A percentile compares a stretch with the other conserved stretches of the same genome.
Conservation (phyloP, 2,888 invertebrate genomes). For the Phanerotoma sp. region DNA sequence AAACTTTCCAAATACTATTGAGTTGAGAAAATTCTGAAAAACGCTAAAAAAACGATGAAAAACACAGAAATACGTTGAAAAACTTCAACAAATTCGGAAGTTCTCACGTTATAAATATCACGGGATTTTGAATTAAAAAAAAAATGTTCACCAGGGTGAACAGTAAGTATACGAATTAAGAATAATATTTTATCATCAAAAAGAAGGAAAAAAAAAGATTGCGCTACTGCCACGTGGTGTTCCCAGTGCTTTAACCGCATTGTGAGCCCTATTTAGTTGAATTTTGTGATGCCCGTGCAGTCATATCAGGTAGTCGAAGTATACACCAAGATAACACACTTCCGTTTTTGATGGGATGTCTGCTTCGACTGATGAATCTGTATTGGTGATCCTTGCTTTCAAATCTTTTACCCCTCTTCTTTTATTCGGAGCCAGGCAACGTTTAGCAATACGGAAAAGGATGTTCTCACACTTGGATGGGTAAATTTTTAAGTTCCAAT, state of each 20-base stretch:
- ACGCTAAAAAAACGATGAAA: too few species aligned
- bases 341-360: neutral
- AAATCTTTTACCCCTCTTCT: neutral
- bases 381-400: too few species aligned
- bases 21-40: too few species aligned
- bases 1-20: too few species aligned
- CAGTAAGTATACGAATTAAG: too few species aligned
- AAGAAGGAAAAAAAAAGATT: too few species aligned
- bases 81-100: too few species aligned
- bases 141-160: too few species aligned
- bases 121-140: too few species aligned
- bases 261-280: slow-evolving; percentile 11
- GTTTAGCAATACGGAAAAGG: slow-evolving; percentile 9
- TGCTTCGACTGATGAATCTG: slow-evolving; percentile 1
- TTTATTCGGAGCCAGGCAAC: neutral
- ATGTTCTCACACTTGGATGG: slow-evolving; percentile 26
- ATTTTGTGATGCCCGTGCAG: neutral
- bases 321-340: slow-evolving; percentile 21
- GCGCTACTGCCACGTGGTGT: neutral
- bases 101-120: too few species aligned
- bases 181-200: too few species aligned
- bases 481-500: slow-evolving; percentile 24
- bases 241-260: neutral
- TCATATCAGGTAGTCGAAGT: slow-evolving; percentile 14
- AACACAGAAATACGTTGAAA: too few species aligned